A percentile compares a stretch with the other conserved stretches of the same genome.
Conservation (phyloP, 1,140 invertebrate genomes). For the Lepidurus packardi region DNA sequence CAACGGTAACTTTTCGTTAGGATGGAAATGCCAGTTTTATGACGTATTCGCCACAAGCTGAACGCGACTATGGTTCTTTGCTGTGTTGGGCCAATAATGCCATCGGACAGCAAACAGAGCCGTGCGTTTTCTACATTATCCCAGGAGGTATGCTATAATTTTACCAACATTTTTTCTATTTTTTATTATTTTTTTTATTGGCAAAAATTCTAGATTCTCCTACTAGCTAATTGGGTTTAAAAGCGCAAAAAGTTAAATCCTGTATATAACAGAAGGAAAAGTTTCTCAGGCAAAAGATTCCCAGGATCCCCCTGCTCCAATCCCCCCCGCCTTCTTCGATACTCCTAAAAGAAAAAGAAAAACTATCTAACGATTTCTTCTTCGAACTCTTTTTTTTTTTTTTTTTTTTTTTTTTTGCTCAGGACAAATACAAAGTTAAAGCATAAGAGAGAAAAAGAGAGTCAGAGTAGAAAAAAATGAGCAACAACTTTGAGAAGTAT, state of each 20-base stretch:
- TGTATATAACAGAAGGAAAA: too few species aligned
- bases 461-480: background rate
- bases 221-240: background rate
- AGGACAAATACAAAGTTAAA: background rate
- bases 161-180: background rate
- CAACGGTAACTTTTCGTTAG: background rate
- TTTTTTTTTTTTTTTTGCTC: too few species aligned
- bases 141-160: constrained; percentile 52
- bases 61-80: constrained; percentile 80
- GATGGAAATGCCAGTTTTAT: constrained; percentile 54
- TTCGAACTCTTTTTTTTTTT: too few species aligned
- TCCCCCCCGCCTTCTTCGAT: too few species aligned
- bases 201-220: background rate
- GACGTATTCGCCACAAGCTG: constrained; percentile 74
- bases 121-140: constrained; percentile 64
- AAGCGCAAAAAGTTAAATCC: too few species aligned
- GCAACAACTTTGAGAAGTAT: background rate
- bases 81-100: constrained; percentile 65
- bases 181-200: background rate
- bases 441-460: background rate
- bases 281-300: too few species aligned
- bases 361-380: too few species aligned
- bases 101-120: constrained; percentile 58
- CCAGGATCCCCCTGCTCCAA: too few species aligned
- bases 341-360: too few species aligned